Base-by-base conservation (phyloP, 2,797 vertebrate species). In the Chiroxiphia lanceolata region DNA sequence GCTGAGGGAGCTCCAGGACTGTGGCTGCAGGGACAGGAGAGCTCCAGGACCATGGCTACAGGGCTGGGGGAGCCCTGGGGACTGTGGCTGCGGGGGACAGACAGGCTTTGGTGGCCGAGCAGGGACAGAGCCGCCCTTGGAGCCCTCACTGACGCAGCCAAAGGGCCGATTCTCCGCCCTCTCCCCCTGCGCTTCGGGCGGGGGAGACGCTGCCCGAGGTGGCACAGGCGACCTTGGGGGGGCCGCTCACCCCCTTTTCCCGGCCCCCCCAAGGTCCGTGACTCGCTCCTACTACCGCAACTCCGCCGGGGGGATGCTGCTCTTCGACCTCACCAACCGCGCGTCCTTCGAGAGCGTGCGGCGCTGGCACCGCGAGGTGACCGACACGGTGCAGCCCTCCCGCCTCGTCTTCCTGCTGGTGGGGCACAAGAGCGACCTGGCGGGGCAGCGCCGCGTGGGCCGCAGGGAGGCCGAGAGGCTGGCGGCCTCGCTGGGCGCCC, bases 211-310 rank as follows among this genome's bases (percentile, higher is more conserved):
- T 11, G 10, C 27, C 50, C 27, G 16, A 53, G 50, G 74, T 1
- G 3, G 23, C 53, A 11, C 23, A 50, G 42, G 33, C 38, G 36
- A 44, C 21, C 27, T 47, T 0, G 0, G 26, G 40, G 25, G 57
- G 6, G 17, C 40, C 4, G 5, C 83, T 90, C 84, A 89, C 6
- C 18, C 45, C 2, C 0, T 23, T 61, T 56, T 54, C 53, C 33
- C 15, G 3, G 3, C 9, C 19, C 20, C 9, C 31, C n/a, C 8
- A 92, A 99, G 98, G 97, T 99, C 98, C 1, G 98, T 99, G 96
- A 98, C 98, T n/a, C 97, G 98, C 6, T 99, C 98, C 54, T 99
- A 98, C 82, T 99, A 98, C 95, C 97, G 98, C 56, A 99, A 99
- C 96, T 98, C 98, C 0, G 99, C 98, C 0, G 98, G 98, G 64